Conservation (phyloP, 2,113 vertebrate species). For the Pithys albifrons region DNA sequence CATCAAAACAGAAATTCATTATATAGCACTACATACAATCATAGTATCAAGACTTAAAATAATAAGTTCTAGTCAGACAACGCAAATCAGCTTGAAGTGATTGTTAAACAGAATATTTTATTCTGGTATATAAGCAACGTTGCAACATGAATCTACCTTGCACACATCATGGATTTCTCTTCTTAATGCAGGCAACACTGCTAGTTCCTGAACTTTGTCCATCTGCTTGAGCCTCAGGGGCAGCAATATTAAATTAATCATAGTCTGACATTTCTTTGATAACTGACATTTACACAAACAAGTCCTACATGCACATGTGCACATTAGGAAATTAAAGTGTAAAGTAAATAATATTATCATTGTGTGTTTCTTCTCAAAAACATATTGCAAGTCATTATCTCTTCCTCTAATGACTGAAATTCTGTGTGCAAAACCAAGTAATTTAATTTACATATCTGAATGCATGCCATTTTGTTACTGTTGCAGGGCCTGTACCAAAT, state of each 20-base stretch:
- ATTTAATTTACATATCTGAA: constrained; percentile 52
- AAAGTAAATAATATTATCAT: constrained; percentile 57
- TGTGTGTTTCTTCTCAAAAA: constrained; percentile 54
- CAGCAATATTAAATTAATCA: constrained; percentile 1
- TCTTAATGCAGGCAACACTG: neutral
- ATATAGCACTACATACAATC: neutral
- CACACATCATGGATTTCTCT: neutral
- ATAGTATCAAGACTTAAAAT: neutral
- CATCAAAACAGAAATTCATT: neutral
- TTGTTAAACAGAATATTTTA: neutral
- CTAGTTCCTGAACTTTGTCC: neutral
- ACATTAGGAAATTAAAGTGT: constrained; percentile 58
- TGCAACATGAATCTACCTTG: neutral
- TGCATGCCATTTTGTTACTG: constrained; percentile 9
- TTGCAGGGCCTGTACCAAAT: neutral
- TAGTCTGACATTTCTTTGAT: constrained; percentile 29
- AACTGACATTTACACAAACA: constrained; percentile 28
- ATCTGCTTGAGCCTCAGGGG: neutral
- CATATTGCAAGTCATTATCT: constrained; percentile 49
- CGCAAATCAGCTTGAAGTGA: neutral
- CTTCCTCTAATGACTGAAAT: constrained; percentile 34
- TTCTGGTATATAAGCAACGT: neutral
- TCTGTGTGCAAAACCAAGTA: constrained; percentile 7
- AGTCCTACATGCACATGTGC: neutral
- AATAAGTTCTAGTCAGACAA: neutral